Evolutionary conservation across 2,113 vertebrate species (phyloP).

Genomic region (Muscicapa adusta): DNA sequence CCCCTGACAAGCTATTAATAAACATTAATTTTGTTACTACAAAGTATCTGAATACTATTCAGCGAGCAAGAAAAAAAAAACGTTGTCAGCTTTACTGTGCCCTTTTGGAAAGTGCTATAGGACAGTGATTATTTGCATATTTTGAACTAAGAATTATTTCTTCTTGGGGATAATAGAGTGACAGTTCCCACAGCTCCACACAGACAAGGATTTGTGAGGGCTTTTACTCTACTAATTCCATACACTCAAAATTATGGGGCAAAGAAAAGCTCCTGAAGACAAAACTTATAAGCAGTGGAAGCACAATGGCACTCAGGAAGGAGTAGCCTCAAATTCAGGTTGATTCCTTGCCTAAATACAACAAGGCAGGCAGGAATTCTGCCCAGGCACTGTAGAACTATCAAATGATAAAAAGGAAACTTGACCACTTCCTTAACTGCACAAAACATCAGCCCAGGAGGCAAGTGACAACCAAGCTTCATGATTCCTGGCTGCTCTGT

Average conservation of each 20-base stretch:
- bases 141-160: background rate
- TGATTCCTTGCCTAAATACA: background rate
- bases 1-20: constrained; percentile 20
- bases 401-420: background rate
- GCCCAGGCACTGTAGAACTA: background rate
- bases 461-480: background rate
- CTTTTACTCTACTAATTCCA: background rate
- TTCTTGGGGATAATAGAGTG: background rate
- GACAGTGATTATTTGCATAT: background rate
- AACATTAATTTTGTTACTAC: constrained; percentile 32
- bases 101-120: constrained; percentile 10
- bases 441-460: background rate
- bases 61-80: background rate
- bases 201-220: background rate
- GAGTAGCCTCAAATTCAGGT: background rate
- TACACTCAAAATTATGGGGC: background rate
- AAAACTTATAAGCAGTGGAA: background rate
- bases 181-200: background rate
- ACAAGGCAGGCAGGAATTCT: background rate
- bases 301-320: background rate
- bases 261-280: background rate
- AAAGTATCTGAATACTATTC: background rate
- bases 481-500: background rate
- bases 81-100: background rate
- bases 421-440: background rate